These are phyloP conservation scores for Buphagus erythrorhynchus DNA, from an alignment of 2,797 vertebrate species.

Conservation along the genomic window DNA sequence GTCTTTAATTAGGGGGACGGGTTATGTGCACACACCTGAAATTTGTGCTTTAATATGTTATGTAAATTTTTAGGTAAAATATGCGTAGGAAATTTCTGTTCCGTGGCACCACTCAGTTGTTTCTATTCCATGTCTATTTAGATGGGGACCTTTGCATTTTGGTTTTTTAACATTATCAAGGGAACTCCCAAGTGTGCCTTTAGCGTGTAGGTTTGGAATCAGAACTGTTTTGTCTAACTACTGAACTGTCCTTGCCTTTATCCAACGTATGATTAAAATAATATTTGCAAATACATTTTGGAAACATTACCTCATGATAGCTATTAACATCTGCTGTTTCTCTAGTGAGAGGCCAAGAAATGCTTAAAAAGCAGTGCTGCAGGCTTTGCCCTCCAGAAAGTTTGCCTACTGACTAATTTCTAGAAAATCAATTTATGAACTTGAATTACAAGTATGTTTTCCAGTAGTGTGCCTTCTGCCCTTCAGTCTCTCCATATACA, in stretches of 20 bases:
- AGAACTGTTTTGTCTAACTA: neutral
- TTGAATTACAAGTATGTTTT: neutral
- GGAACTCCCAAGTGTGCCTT: neutral
- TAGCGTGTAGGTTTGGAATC: neutral
- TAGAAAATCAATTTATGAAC: neutral
- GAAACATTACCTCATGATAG: neutral
- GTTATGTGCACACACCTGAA: neutral
- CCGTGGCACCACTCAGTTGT: neutral
- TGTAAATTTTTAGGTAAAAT: neutral
- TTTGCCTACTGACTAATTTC: neutral
- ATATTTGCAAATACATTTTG: neutral
- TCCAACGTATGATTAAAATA: neutral
- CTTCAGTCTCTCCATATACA: neutral
- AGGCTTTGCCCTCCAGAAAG: neutral
- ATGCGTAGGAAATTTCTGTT: neutral
- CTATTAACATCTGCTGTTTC: neutral
- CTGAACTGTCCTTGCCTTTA: neutral
- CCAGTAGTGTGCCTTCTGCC: neutral
- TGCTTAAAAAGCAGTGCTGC: neutral
- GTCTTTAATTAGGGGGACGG: neutral
- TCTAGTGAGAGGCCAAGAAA: neutral
- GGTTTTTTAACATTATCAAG: accelerated
- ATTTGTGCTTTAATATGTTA: neutral
- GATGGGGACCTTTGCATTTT: neutral
- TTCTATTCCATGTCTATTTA: accelerated